Percentiles rank a stretch among this genome's conserved stretches.
Evolutionary conservation across 2,113 vertebrate species (phyloP).

Genomic region (Hepsetus odoe): DNA sequence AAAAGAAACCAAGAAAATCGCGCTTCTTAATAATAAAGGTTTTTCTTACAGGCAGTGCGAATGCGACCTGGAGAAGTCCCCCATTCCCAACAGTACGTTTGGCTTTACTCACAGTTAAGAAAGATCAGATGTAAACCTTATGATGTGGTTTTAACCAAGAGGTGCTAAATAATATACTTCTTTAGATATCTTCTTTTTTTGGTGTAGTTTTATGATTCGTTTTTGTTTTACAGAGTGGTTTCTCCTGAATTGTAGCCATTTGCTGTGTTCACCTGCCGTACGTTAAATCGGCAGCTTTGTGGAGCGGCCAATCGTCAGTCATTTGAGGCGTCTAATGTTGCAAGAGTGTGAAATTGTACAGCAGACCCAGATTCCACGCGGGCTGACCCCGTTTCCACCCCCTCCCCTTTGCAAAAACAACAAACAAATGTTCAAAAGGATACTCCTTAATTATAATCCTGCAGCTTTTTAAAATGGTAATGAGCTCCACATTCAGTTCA

Average conservation of each 20-base stretch:
- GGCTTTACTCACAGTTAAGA: slow-evolving; percentile 56
- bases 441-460: slow-evolving; percentile 50
- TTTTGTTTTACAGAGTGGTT: slow-evolving; percentile 61
- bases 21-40: slow-evolving; percentile 32
- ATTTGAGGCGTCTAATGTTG: slow-evolving; percentile 29
- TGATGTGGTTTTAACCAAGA: slow-evolving; percentile 48
- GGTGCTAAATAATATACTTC: slow-evolving; percentile 39
- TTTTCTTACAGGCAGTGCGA: slow-evolving; percentile 55
- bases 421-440: slow-evolving; percentile 45
- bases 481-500: slow-evolving; percentile 47
- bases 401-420: slow-evolving; percentile 22
- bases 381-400: slow-evolving; percentile 39
- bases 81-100: slow-evolving; percentile 52
- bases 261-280: slow-evolving; percentile 34
- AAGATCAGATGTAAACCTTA: slow-evolving; percentile 53
- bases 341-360: slow-evolving; percentile 14
- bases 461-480: slow-evolving; percentile 55
- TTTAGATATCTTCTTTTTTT: slow-evolving; percentile 32
- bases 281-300: slow-evolving; percentile 54
- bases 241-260: slow-evolving; percentile 25
- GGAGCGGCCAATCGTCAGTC: slow-evolving; percentile 29
- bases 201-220: slow-evolving; percentile 59
- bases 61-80: slow-evolving; percentile 42
- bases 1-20: background rate
- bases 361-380: slow-evolving; percentile 46